Evolutionary conservation across 2,797 vertebrate genomes (phyloP).

Genomic region (Darevskia nairensis): DNA sequence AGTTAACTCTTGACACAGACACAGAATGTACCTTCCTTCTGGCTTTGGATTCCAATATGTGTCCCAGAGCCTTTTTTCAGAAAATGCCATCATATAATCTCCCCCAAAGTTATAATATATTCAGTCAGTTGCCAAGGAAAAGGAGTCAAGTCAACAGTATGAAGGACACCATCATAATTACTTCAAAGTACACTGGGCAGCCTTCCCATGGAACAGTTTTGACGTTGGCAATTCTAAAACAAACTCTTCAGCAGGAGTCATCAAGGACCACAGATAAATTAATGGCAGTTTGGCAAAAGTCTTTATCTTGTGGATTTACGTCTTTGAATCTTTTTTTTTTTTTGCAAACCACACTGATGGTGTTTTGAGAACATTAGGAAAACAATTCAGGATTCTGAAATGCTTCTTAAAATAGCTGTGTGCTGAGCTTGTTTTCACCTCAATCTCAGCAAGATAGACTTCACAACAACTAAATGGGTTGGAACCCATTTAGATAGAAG

Average conservation of each 20-base stretch:
- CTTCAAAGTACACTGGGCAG: not conserved
- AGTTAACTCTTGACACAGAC: not conserved
- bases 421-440: not conserved
- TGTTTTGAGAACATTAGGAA: not conserved
- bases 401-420: not conserved
- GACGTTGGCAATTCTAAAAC: constrained; percentile 4
- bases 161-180: not conserved
- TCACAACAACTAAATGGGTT: not conserved
- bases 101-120: constrained; percentile 11
- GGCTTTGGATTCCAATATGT: not conserved
- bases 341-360: not conserved
- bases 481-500: not conserved
- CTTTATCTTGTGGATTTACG: not conserved
- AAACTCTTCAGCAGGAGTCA: not conserved
- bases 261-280: not conserved
- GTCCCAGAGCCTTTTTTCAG: constrained; percentile 2
- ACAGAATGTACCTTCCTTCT: not conserved
- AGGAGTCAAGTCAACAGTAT: not conserved
- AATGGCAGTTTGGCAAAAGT: not conserved
- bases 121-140: constrained; percentile 2
- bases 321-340: not conserved
- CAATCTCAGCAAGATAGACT: not conserved
- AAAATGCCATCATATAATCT: not conserved
- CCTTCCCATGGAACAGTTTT: not conserved
- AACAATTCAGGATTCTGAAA: not conserved